Conservation (phyloP, 2,797 vertebrate genomes). For the Geotrypetes seraphini region DNA sequence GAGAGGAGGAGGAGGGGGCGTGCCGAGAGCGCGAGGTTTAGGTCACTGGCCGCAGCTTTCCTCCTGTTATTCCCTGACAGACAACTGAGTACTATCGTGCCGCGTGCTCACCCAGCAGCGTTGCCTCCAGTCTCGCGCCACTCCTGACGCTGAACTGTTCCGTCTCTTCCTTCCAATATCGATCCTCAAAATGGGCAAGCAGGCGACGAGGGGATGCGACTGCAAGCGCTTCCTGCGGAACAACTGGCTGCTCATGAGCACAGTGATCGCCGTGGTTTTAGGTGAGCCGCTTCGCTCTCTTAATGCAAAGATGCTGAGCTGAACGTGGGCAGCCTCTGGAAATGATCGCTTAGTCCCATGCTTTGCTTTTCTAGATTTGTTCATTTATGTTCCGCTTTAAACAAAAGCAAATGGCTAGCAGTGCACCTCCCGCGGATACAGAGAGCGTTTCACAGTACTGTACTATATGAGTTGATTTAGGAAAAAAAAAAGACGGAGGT, state of each 20-base stretch:
- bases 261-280: constrained; percentile 71
- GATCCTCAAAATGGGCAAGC: constrained; percentile 56
- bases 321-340: background rate
- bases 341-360: background rate
- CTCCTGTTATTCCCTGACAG: background rate
- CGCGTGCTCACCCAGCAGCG: background rate
- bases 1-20: fast-evolving
- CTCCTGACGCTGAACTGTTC: background rate
- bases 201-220: constrained; percentile 43
- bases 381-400: too few relatives aligned
- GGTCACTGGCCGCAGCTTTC: too few relatives aligned
- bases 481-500: too few relatives aligned
- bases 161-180: background rate
- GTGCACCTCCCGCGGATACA: too few relatives aligned
- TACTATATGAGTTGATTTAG: too few relatives aligned
- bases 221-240: constrained; percentile 62
- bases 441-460: too few relatives aligned
- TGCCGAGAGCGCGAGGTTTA: too few relatives aligned
- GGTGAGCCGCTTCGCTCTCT: constrained; percentile 70
- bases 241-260: constrained; percentile 84
- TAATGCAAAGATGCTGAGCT: background rate
- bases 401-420: too few relatives aligned
- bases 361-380: too few relatives aligned
- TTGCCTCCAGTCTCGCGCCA: background rate
- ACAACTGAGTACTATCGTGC: background rate